A percentile compares a stretch with the other conserved stretches of the same genome.
Conservation (phyloP, 1,140 invertebrate species). For the Anastrepha ludens region DNA sequence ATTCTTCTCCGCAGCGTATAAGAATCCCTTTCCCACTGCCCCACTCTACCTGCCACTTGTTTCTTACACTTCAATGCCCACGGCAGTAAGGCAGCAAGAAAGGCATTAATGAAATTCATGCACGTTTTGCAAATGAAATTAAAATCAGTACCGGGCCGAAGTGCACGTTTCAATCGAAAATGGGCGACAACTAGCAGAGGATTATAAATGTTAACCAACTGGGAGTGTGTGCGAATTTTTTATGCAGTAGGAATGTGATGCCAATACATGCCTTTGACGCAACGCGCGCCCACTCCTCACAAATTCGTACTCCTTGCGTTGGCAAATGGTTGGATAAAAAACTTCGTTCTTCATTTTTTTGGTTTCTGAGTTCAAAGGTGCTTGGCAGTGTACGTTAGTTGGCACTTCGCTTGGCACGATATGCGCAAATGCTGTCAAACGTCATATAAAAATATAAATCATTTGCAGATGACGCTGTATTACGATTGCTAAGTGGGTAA, state of each 20-base stretch:
- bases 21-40: neutral
- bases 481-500: constrained; percentile 36
- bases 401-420: constrained; percentile 4
- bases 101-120: constrained; percentile 48
- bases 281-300: too few species aligned
- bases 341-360: neutral
- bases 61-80: neutral
- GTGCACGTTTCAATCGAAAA: constrained; percentile 15
- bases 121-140: constrained; percentile 54
- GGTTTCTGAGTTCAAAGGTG: neutral
- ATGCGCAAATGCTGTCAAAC: constrained; percentile 25
- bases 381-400: neutral
- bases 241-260: too few species aligned
- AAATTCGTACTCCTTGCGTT: too few species aligned
- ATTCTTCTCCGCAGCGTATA: neutral
- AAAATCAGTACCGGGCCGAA: constrained; percentile 49
- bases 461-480: constrained; percentile 56
- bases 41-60: neutral
- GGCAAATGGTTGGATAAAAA: neutral
- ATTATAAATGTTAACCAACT: constrained; percentile 29
- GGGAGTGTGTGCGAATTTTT: neutral
- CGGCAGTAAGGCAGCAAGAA: neutral
- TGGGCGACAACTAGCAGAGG: neutral
- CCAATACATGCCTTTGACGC: too few species aligned
- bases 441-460: constrained; percentile 55